Conservation (phyloP, 2,888 invertebrate species). For the Tolmerus cingulatus region DNA sequence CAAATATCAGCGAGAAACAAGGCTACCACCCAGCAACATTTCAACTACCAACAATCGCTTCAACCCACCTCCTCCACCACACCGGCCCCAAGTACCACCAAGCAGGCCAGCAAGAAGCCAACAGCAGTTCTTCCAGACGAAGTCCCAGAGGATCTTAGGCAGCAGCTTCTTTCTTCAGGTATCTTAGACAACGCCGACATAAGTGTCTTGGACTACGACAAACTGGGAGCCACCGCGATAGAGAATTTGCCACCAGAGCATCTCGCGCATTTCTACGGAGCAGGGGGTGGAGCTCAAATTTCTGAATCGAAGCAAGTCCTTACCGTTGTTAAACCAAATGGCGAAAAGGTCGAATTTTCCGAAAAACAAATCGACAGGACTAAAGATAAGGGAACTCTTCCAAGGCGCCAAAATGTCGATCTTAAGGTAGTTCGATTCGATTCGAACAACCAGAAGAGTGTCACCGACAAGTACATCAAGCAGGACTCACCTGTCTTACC, state of each 20-base stretch:
- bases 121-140: slow-evolving; percentile 79
- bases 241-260: slow-evolving; percentile 87
- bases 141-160: slow-evolving; percentile 85
- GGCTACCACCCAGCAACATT: slow-evolving; percentile 41
- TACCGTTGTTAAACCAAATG: slow-evolving; percentile 71
- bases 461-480: slow-evolving; percentile 76
- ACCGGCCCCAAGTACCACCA: slow-evolving; percentile 53
- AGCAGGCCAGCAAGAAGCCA: slow-evolving; percentile 61
- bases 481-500: slow-evolving; percentile 77
- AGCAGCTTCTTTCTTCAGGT: slow-evolving; percentile 83
- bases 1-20: slow-evolving; percentile 41
- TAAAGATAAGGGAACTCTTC: slow-evolving; percentile 56
- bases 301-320: slow-evolving; percentile 75
- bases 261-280: slow-evolving; percentile 83
- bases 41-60: not conserved
- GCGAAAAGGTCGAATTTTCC: slow-evolving; percentile 66
- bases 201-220: slow-evolving; percentile 86
- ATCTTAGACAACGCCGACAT: slow-evolving; percentile 88
- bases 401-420: slow-evolving; percentile 72
- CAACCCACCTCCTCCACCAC: slow-evolving; percentile 45
- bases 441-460: slow-evolving; percentile 76
- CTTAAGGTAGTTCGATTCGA: slow-evolving; percentile 87
- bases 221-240: slow-evolving; percentile 84
- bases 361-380: slow-evolving; percentile 66
- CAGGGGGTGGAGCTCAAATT: slow-evolving; percentile 80